Evolutionary conservation across 2,113 vertebrate species (phyloP), one percentile per base, ranked within the genome.

Genomic region (Chamaea fasciata): DNA sequence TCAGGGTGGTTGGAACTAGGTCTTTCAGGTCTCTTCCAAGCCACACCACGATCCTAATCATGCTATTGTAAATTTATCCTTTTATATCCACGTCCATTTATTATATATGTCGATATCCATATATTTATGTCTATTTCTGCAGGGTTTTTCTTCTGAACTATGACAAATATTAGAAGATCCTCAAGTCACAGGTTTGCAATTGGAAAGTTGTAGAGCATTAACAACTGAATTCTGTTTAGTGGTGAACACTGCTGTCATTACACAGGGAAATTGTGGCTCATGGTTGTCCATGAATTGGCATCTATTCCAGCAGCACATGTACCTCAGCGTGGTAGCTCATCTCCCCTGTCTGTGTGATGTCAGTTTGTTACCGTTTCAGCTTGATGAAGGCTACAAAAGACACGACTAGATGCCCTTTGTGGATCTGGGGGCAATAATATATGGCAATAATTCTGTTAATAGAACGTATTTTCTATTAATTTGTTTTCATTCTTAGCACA

Each of bases 401-500:
- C n/a, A 42, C 35, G 23, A 85, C 13, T 30, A n/a, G 78, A 7
- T 44, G 30, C 33, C 42, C 49, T 73, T 75, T 49, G 15, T 16
- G 24, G 55, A 23, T 64, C 41, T 80, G 59, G 63, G 50, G 76
- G 21, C 31, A 78, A 37, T 42, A 41, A 7, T 37, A 10, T 35
- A 8, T 7, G n/a, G 56, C 82, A 92, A 24, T 81, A 89, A 85
- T 88, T 46, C 21, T 60, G 73, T 93, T 68, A 63, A 78, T 59
- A 52, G 14, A 64, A 84, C 57, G 76, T 42, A 31, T 84, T 90
- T 87, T 64, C 44, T 20, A 46, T 41, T 14, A 49, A 26, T 57
- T 57, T 89, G 27, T 94, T 94, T 96, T 87, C 15, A 53, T 87
- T 95, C 76, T 93, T 82, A 96, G 56, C 15, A 55, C 13, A 22